Evolutionary conservation across 1,140 invertebrate species (phyloP).

Genomic region (Rhopalosiphum padi): DNA sequence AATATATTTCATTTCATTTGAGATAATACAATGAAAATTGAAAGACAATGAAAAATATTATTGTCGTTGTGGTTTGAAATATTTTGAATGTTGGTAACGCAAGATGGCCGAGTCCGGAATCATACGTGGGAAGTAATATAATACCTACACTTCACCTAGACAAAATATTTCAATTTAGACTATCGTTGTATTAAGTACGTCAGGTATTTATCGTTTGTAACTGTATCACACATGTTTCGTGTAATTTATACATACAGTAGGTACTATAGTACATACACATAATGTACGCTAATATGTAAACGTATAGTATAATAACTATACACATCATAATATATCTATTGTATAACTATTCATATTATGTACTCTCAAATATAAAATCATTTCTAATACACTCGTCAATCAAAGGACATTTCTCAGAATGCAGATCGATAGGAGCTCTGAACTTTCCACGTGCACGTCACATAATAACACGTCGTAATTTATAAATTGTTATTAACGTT

Average conservation of each 20-base stretch:
- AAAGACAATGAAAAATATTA: not conserved
- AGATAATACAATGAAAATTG: not conserved
- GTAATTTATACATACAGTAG: rapidly evolving
- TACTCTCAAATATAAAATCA: too few species aligned
- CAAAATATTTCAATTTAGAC: not conserved
- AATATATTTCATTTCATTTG: too few species aligned
- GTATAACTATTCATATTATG: too few species aligned
- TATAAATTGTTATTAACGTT: not conserved
- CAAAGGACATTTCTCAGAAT: not conserved
- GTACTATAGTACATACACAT: not conserved
- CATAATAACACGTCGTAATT: not conserved
- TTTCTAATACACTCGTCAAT: too few species aligned
- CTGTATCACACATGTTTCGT: not conserved
- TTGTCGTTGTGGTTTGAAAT: not conserved
- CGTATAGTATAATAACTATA: too few species aligned
- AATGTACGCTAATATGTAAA: not conserved
- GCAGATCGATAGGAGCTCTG: not conserved
- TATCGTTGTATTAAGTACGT: not conserved
- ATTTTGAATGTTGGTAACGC: not conserved
- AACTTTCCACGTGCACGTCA: not conserved
- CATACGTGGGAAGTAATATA: not conserved
- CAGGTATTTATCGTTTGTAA: not conserved
- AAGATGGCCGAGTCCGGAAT: not conserved
- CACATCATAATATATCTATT: too few species aligned
- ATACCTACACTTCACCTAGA: not conserved